Percentiles rank a stretch among this genome's conserved stretches.
Conservation (phyloP, 2,113 vertebrate species). For the Lagopus muta region DNA sequence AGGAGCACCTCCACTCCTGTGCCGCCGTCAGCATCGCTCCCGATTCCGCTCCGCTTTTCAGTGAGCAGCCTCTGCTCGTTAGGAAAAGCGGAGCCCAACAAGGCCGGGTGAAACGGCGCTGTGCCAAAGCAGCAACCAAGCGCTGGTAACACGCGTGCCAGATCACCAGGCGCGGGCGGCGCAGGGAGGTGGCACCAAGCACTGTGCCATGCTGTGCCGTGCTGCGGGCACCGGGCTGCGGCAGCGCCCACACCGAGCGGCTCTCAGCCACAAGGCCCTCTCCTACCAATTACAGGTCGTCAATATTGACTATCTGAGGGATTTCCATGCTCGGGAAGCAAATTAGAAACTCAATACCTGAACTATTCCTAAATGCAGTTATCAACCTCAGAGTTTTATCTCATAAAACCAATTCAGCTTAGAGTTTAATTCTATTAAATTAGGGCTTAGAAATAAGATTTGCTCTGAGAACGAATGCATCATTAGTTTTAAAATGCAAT, state of each 20-base stretch:
- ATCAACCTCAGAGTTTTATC: slow-evolving; percentile 86
- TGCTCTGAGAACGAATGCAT: slow-evolving; percentile 81
- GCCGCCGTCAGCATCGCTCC: background rate
- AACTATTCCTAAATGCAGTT: slow-evolving; percentile 85
- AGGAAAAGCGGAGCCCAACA: background rate
- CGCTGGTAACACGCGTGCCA: no score
- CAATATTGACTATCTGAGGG: slow-evolving; percentile 85
- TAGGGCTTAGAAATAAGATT: slow-evolving; percentile 86
- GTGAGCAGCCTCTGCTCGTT: background rate
- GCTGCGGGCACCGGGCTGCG: background rate
- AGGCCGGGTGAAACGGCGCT: background rate
- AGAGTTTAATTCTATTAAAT: slow-evolving; percentile 87
- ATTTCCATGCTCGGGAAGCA: slow-evolving; percentile 83
- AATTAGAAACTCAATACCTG: slow-evolving; percentile 88
- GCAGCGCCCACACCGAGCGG: background rate
- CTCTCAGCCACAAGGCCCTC: slow-evolving; percentile 62
- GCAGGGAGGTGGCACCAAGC: background rate
- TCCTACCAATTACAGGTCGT: slow-evolving; percentile 82
- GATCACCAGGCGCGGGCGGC: rapidly evolving
- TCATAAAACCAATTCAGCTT: slow-evolving; percentile 86
- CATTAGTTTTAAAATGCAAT: slow-evolving; percentile 84
- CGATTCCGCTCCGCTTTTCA: background rate
- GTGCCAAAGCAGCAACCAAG: background rate
- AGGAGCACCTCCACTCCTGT: background rate
- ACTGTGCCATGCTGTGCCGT: no score